A percentile compares a stretch with the other conserved stretches of the same genome.
Evolutionary conservation across 2,113 vertebrate genomes (phyloP).

Genomic region (Columba livia): DNA sequence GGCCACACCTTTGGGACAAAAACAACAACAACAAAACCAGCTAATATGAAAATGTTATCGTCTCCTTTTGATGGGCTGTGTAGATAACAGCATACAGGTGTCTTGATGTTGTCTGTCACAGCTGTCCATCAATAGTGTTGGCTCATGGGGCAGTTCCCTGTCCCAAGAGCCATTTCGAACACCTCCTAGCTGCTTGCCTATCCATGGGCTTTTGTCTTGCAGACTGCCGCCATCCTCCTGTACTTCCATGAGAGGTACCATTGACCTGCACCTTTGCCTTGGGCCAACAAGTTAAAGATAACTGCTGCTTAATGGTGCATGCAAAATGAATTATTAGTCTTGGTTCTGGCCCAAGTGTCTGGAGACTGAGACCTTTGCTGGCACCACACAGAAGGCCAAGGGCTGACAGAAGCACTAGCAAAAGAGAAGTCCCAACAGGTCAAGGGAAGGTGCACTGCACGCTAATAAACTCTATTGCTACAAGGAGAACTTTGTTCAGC

Average conservation of each 20-base stretch:
- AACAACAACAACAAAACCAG: background rate
- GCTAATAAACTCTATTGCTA: constrained; percentile 16
- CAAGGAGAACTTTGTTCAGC: background rate
- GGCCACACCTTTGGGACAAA: background rate
- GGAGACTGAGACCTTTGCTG: background rate
- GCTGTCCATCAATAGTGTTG: background rate
- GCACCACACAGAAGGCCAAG: background rate
- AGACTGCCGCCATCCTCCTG: background rate
- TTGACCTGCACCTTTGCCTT: background rate
- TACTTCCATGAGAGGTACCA: background rate
- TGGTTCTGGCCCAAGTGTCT: background rate
- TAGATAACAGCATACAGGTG: background rate
- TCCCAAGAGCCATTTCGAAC: background rate
- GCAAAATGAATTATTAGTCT: background rate
- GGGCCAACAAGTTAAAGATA: background rate
- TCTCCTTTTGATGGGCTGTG: background rate
- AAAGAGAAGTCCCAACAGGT: constrained; percentile 17
- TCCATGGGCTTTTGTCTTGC: background rate
- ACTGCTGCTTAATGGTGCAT: background rate
- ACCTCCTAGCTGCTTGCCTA: background rate
- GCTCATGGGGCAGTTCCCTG: background rate
- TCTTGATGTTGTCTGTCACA: background rate
- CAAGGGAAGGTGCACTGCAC: background rate
- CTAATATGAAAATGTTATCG: background rate
- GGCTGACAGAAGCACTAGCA: background rate